Conservation (phyloP, 2,797 vertebrate genomes). For the Sebastes matsubarae region DNA sequence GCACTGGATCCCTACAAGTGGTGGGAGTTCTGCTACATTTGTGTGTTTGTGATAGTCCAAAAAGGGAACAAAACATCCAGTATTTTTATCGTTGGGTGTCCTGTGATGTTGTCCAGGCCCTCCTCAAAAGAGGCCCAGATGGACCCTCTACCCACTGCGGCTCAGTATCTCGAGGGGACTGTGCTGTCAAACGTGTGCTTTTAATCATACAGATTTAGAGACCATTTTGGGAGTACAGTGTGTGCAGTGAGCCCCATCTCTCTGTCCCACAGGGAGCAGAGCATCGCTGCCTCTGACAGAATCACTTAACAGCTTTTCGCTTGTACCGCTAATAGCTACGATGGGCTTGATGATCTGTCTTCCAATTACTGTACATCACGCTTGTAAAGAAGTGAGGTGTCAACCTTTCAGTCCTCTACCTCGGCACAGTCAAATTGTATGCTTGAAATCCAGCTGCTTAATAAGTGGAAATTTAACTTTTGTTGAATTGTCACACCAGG, state of each 20-base stretch:
- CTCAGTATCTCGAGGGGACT: constrained; percentile 19
- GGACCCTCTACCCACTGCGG: constrained; percentile 40
- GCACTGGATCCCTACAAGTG: background rate
- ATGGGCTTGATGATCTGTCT: background rate
- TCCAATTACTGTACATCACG: background rate
- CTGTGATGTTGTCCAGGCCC: constrained; percentile 49
- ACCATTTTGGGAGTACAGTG: background rate
- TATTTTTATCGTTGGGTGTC: background rate
- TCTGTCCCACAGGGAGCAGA: background rate
- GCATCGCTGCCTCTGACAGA: background rate
- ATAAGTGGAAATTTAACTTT: no score
- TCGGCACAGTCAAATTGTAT: background rate
- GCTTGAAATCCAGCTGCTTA: background rate
- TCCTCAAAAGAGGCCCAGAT: constrained; percentile 57
- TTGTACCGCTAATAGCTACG: background rate
- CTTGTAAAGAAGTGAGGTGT: background rate
- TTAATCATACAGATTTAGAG: background rate
- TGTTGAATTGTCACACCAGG: no score
- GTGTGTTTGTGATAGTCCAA: background rate
- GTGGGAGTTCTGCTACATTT: background rate
- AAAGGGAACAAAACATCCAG: background rate
- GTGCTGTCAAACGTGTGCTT: background rate
- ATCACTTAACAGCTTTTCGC: background rate
- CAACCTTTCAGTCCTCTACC: background rate
- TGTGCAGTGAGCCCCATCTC: background rate